Percentiles rank a stretch among this genome's conserved stretches.
Evolutionary conservation across 2,888 invertebrate genomes (phyloP).

Genomic region (Drosophila paranaensis): DNA sequence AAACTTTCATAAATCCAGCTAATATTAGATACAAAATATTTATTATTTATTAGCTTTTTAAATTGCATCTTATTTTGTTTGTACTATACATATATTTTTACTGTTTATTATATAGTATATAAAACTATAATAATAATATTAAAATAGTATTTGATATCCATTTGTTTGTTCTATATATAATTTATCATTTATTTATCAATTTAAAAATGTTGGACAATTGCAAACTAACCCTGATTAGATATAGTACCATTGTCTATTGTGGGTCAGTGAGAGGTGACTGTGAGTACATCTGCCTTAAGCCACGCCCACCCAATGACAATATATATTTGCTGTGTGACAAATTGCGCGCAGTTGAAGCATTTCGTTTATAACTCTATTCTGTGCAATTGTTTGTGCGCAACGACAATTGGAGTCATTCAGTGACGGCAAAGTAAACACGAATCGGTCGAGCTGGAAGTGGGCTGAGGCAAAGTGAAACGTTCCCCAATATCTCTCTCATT

Average conservation of each 20-base stretch:
- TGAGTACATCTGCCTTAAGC: neutral
- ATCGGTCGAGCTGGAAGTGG: slow-evolving; percentile 21
- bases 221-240: neutral
- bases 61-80: too few relatives aligned
- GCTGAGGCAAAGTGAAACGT: slow-evolving; percentile 33
- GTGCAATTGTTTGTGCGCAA: slow-evolving; percentile 49
- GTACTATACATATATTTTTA: neutral
- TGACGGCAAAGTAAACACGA: slow-evolving; percentile 42
- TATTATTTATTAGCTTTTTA: too few relatives aligned
- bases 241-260: slow-evolving; percentile 13
- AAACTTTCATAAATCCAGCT: too few relatives aligned
- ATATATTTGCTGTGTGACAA: slow-evolving; percentile 39
- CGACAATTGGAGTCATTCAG: slow-evolving; percentile 55
- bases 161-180: too few relatives aligned
- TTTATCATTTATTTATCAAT: neutral
- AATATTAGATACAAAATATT: too few relatives aligned
- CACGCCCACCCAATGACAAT: slow-evolving; percentile 23
- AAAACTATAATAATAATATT: too few relatives aligned
- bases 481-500: slow-evolving; percentile 2
- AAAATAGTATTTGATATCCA: too few relatives aligned
- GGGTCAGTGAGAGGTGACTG: slow-evolving; percentile 55
- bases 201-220: neutral
- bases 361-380: slow-evolving; percentile 15
- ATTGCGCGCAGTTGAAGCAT: slow-evolving; percentile 32
- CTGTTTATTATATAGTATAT: too few relatives aligned